Conservation (phyloP, 2,888 invertebrate genomes). For the Cheilosia soror region DNA sequence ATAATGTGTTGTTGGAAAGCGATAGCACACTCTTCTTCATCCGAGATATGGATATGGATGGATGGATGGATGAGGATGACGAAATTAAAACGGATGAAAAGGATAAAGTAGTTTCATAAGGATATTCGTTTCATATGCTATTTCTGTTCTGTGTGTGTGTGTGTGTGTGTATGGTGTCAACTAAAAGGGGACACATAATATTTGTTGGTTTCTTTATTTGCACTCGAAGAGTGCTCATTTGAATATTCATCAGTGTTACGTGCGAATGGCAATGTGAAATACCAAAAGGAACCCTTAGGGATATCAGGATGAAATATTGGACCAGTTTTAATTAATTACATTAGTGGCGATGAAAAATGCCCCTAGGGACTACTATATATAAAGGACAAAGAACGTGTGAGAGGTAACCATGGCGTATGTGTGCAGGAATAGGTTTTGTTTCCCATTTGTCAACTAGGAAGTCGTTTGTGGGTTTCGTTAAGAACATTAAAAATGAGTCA, state of each 20-base stretch:
- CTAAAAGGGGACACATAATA: constrained; percentile 4
- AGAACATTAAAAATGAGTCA: constrained; percentile 10
- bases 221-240: constrained; percentile 37
- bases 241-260: constrained; percentile 61
- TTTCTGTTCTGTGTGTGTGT: not conserved
- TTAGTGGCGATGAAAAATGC: constrained; percentile 53
- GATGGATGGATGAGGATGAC: constrained; percentile 8
- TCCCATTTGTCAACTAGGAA: constrained; percentile 7
- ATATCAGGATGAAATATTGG: constrained; percentile 15
- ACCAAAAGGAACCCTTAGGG: constrained; percentile 8
- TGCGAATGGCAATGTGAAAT: constrained; percentile 35
- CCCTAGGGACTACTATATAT: constrained; percentile 14
- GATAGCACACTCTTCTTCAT: constrained; percentile 1
- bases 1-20: not conserved
- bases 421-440: not conserved
- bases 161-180: constrained; percentile 4
- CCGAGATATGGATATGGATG: not conserved
- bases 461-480: constrained; percentile 24
- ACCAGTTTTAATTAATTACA: constrained; percentile 63
- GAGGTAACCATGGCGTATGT: constrained; percentile 1
- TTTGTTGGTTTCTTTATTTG: constrained; percentile 17
- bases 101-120: constrained; percentile 19
- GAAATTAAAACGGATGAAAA: constrained; percentile 41
- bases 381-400: constrained; percentile 11
- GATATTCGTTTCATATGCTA: constrained; percentile 12